These are phyloP conservation scores for Drosophila imparisetae DNA, from an alignment of 2,888 invertebrate species.

Conservation along the genomic window DNA sequence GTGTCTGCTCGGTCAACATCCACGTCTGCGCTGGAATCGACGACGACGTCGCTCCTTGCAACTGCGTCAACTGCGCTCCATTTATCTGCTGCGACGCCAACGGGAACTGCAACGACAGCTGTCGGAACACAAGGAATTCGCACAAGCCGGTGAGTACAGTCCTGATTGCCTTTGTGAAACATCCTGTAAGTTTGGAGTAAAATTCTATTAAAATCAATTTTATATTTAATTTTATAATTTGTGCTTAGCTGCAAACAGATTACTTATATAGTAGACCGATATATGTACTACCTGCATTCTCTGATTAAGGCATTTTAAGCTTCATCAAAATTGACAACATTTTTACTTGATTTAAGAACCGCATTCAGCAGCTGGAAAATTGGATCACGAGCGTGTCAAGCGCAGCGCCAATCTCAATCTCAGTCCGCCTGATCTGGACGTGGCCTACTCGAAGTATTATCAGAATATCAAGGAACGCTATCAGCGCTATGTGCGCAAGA, in stretches of 20 bases:
- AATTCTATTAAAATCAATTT: neutral
- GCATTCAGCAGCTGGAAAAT: neutral
- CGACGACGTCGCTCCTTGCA: constrained; percentile 86
- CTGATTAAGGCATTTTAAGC: neutral
- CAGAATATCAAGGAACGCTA: constrained; percentile 83
- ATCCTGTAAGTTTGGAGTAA: neutral
- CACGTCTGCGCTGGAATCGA: constrained; percentile 92
- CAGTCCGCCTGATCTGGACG: constrained; percentile 72
- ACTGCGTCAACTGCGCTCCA: constrained; percentile 78
- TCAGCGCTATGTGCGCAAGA: constrained; percentile 81
- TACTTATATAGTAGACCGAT: neutral
- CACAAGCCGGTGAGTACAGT: constrained; percentile 12
- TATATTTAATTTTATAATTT: neutral
- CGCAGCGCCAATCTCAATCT: constrained; percentile 51
- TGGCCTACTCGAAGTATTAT: constrained; percentile 82
- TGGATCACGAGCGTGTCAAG: constrained; percentile 34
- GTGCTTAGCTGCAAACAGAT: neutral
- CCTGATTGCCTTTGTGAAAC: neutral
- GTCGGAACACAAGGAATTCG: constrained; percentile 43
- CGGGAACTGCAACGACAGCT: constrained; percentile 68
- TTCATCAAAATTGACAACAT: rapidly evolving
- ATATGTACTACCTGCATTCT: neutral
- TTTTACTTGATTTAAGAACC: neutral
- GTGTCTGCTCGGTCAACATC: constrained; percentile 94
- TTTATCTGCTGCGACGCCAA: constrained; percentile 77